Evolutionary conservation across 2,113 vertebrate species (phyloP).

Genomic region (Capreolus pygargus): DNA sequence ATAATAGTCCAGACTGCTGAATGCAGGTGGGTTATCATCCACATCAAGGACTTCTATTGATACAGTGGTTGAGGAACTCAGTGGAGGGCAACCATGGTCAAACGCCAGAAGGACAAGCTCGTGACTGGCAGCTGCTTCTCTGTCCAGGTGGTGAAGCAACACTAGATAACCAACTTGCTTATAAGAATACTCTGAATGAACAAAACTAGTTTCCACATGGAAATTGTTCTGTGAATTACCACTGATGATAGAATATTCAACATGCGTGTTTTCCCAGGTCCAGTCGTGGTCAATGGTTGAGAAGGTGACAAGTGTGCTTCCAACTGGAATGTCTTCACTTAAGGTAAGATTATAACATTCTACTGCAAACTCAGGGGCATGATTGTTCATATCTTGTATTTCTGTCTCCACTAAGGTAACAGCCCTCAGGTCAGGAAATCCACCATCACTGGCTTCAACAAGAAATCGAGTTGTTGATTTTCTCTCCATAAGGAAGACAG

Average conservation of each 20-base stretch:
- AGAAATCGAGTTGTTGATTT: constrained; percentile 83
- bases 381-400: constrained; percentile 86
- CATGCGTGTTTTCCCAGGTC: constrained; percentile 81
- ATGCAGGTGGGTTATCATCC: constrained; percentile 91
- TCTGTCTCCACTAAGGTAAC: constrained; percentile 84
- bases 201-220: constrained; percentile 80
- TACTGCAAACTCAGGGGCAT: constrained; percentile 85
- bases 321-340: constrained; percentile 82
- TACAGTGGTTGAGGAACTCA: constrained; percentile 85
- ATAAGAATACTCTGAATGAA: constrained; percentile 74
- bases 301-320: constrained; percentile 84
- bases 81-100: constrained; percentile 83
- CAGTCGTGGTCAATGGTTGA: constrained; percentile 86
- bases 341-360: constrained; percentile 84
- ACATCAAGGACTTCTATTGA: constrained; percentile 88
- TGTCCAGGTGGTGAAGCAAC: constrained; percentile 85
- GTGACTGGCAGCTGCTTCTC: constrained; percentile 83
- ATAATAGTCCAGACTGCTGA: constrained; percentile 84
- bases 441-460: constrained; percentile 89
- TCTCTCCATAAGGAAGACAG: constrained; percentile 77
- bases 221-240: constrained; percentile 88
- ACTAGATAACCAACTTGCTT: constrained; percentile 83
- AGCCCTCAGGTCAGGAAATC: constrained; percentile 83
- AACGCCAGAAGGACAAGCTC: constrained; percentile 85
- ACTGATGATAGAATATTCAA: constrained; percentile 86